phyloP scores from a whole-genome alignment of 2,113 vertebrate genomes.

The Stegastes partitus region DNA sequence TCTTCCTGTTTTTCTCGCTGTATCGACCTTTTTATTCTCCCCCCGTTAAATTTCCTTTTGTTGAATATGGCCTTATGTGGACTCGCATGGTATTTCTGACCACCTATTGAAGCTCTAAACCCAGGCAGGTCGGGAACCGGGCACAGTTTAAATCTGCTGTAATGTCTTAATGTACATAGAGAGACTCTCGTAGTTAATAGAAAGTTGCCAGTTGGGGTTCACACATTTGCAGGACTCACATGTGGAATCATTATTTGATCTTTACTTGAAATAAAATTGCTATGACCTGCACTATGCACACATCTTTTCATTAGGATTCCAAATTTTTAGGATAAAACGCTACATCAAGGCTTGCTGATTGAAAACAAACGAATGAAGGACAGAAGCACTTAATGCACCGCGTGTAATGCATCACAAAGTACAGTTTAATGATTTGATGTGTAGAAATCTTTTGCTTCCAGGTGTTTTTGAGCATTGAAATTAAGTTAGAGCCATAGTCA shows the following conservation, averaged over 20 bases:
- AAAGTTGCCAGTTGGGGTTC: constrained; percentile 27
- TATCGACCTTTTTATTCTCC: constrained; percentile 69
- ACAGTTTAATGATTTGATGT: neutral
- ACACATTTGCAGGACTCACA: constrained; percentile 27
- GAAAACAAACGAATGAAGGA: constrained; percentile 19
- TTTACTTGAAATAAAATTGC: constrained; percentile 44
- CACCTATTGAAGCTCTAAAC: constrained; percentile 60
- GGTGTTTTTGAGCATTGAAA: constrained; percentile 15
- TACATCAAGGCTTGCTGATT: constrained; percentile 32
- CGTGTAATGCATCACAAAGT: constrained; percentile 19
- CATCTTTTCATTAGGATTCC: constrained; percentile 42
- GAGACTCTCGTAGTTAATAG: constrained; percentile 27
- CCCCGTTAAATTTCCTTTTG: constrained; percentile 70
- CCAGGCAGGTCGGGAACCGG: constrained; percentile 62
- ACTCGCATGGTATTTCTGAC: constrained; percentile 84
- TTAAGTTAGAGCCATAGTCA: constrained; percentile 30
- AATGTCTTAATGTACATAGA: constrained; percentile 77
- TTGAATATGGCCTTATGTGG: constrained; percentile 81
- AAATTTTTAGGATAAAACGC: constrained; percentile 25
- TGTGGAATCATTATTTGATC: constrained; percentile 36
- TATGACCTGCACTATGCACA: constrained; percentile 67
- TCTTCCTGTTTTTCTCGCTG: constrained; percentile 76
- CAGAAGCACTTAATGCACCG: constrained; percentile 36
- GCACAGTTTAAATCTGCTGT: constrained; percentile 65
- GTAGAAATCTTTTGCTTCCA: neutral